Conservation (phyloP, 2,888 invertebrate genomes). For the Drosophila colorata region DNA sequence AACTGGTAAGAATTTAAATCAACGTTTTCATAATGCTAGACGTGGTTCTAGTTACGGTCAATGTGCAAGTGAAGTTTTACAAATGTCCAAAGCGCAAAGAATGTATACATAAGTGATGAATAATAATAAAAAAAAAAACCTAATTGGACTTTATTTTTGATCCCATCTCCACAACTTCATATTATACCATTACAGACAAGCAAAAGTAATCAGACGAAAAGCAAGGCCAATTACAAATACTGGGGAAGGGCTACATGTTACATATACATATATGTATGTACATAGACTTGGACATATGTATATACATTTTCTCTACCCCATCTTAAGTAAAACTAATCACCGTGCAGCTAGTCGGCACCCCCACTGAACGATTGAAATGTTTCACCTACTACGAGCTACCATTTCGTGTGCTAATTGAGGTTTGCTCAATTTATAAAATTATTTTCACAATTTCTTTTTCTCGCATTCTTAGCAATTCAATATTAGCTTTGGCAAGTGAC, state of each 20-base stretch:
- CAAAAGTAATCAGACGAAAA: not conserved
- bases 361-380: not conserved
- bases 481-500: slow-evolving; percentile 3
- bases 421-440: slow-evolving; percentile 18
- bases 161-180: not conserved
- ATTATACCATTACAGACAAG: not conserved
- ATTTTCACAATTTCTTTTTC: slow-evolving; percentile 6
- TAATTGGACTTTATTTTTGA: not conserved
- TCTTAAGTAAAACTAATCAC: not conserved
- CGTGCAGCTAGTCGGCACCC: no score
- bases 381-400: slow-evolving; percentile 9
- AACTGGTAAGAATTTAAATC: slow-evolving; percentile 8
- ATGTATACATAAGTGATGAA: slow-evolving; percentile 56
- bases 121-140: slow-evolving; percentile 22
- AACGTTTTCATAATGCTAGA: slow-evolving; percentile 17
- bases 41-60: slow-evolving; percentile 37
- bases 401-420: slow-evolving; percentile 7
- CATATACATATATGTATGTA: not conserved
- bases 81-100: slow-evolving; percentile 46
- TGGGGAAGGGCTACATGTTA: not conserved
- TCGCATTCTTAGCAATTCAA: not conserved
- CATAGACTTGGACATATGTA: not conserved
- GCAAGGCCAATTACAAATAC: not conserved
- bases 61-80: slow-evolving; percentile 56
- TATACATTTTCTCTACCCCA: no score